These are phyloP conservation scores for Glossophaga mutica DNA, from an alignment of 2,797 vertebrate species.

Conservation along the genomic window DNA sequence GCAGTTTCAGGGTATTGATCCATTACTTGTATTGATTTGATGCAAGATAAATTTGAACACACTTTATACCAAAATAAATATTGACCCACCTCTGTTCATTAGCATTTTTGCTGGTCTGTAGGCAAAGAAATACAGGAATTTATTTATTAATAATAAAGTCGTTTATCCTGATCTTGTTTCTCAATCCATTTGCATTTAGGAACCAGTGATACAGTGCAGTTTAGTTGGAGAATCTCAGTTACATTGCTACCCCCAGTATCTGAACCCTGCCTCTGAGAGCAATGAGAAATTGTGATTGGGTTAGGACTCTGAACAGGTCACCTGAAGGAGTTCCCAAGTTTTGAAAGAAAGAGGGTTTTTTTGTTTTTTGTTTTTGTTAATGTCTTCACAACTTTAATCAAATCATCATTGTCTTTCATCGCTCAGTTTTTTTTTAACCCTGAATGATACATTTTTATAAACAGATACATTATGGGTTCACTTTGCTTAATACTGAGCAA, in stretches of 20 bases:
- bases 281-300: background rate
- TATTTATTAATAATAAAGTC: constrained; percentile 12
- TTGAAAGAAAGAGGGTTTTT: constrained; percentile 2
- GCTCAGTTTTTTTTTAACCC: constrained; percentile 9
- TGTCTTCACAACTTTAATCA: background rate
- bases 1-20: background rate
- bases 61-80: background rate
- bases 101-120: background rate
- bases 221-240: background rate
- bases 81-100: background rate
- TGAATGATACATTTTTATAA: constrained; percentile 10
- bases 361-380: background rate
- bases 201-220: background rate
- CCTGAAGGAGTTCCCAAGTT: background rate
- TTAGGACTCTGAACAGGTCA: background rate
- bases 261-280: background rate
- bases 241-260: background rate
- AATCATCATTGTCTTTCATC: constrained; percentile 1
- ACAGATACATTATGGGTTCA: background rate
- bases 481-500: background rate
- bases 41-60: background rate
- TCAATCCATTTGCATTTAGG: background rate
- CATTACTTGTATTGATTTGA: background rate
- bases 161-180: background rate
- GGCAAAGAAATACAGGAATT: background rate